Conservation (phyloP, 2,888 invertebrate genomes). For the Cecidostiba fungosa region DNA sequence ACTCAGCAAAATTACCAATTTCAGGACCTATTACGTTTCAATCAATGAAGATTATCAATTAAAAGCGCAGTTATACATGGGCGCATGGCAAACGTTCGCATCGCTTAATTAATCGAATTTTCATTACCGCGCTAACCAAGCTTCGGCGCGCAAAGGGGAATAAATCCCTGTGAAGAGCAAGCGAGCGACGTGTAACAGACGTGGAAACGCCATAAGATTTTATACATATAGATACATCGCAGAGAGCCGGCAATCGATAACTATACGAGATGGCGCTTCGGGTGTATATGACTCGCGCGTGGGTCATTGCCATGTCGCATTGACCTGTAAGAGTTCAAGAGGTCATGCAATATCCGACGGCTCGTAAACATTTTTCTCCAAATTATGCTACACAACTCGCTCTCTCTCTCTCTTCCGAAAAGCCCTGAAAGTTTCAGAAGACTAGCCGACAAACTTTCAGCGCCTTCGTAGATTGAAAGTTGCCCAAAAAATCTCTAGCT, state of each 20-base stretch:
- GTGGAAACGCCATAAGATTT: background rate
- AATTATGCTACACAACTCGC: constrained; percentile 3
- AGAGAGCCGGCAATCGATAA: background rate
- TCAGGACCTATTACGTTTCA: background rate
- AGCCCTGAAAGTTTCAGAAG: constrained; percentile 10
- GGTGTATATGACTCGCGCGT: background rate
- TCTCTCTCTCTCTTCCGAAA: background rate
- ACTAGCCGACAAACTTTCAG: background rate
- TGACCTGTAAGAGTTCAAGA: constrained; percentile 27
- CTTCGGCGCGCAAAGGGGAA: background rate
- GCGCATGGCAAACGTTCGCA: background rate
- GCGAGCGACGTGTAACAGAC: background rate
- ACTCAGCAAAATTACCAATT: constrained; percentile 33
- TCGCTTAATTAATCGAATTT: constrained; percentile 1
- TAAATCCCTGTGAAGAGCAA: constrained; percentile 1
- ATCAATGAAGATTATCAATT: constrained; percentile 39
- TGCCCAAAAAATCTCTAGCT: background rate
- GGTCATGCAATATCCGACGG: constrained; percentile 16
- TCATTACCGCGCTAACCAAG: constrained; percentile 18
- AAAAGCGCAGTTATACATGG: background rate
- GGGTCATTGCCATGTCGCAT: constrained; percentile 44
- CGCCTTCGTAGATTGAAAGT: background rate
- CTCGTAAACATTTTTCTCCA: constrained; percentile 19
- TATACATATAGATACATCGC: background rate
- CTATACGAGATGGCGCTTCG: background rate